These are phyloP conservation scores for Caenorhabditis briggsae DNA, from an alignment of 1,140 invertebrate genomes.

Conservation along the genomic window DNA sequence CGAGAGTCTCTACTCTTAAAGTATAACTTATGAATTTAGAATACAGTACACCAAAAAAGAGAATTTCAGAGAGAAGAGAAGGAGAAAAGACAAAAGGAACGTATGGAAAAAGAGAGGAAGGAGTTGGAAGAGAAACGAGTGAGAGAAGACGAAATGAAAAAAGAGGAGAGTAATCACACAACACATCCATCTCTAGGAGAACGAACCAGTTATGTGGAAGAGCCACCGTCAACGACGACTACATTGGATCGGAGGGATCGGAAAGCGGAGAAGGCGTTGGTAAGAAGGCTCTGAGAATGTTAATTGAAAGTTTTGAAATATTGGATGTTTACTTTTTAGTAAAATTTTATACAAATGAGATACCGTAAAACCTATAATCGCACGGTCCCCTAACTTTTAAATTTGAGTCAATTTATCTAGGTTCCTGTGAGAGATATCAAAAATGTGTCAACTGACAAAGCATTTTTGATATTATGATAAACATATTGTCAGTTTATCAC, in stretches of 20 bases:
- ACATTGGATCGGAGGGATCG: conserved; percentile 52
- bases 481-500: no score
- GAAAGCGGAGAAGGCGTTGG: conserved; percentile 56
- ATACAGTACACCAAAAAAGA: background rate
- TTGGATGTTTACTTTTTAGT: no score
- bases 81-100: conserved; percentile 37
- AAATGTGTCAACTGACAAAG: no score
- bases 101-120: conserved; percentile 34
- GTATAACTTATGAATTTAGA: background rate
- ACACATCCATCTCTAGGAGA: conserved; percentile 2
- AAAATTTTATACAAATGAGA: no score
- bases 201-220: conserved; percentile 48
- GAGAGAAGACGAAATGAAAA: conserved; percentile 36
- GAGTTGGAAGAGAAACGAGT: conserved; percentile 32
- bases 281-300: background rate
- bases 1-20: conserved; percentile 18
- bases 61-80: conserved; percentile 42
- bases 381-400: no score
- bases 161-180: conserved; percentile 2
- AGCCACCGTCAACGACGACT: conserved; percentile 55
- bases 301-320: no score
- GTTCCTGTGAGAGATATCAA: no score
- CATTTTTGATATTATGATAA: no score
- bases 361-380: no score
- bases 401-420: no score